Conservation (phyloP, 1,140 invertebrate species). For the Galendromus occidentalis region DNA sequence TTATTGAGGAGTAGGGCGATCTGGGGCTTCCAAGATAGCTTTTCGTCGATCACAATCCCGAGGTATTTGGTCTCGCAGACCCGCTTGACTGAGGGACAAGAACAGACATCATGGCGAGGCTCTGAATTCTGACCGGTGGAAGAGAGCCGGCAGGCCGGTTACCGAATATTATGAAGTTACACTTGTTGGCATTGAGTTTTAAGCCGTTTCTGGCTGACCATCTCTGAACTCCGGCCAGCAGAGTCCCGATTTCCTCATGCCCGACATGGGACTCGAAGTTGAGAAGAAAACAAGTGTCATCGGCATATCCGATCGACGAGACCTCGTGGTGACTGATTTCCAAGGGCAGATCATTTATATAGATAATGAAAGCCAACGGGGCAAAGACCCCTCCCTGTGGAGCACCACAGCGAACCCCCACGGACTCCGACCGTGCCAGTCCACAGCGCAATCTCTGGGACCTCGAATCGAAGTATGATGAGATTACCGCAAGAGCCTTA, state of each 20-base stretch:
- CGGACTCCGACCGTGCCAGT: not conserved
- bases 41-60: not conserved
- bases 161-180: not conserved
- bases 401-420: not conserved
- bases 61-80: constrained; percentile 10
- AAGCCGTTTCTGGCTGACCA: constrained; percentile 11
- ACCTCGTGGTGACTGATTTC: not conserved
- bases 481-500: not conserved
- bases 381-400: constrained; percentile 4
- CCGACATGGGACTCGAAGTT: not conserved
- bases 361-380: not conserved
- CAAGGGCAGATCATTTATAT: constrained; percentile 13
- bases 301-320: constrained; percentile 7
- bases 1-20: not conserved
- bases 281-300: constrained; percentile 10
- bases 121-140: too few relatives aligned
- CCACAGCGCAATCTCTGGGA: constrained; percentile 1
- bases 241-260: not conserved
- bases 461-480: not conserved
- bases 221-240: not conserved
- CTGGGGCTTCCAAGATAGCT: constrained; percentile 8
- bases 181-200: constrained; percentile 7
- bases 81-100: not conserved
- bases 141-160: too few relatives aligned
- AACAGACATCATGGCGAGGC: too few relatives aligned